These are phyloP conservation scores for Gephyroberyx darwinii DNA, from an alignment of 2,797 vertebrate species.

Conservation along the genomic window DNA sequence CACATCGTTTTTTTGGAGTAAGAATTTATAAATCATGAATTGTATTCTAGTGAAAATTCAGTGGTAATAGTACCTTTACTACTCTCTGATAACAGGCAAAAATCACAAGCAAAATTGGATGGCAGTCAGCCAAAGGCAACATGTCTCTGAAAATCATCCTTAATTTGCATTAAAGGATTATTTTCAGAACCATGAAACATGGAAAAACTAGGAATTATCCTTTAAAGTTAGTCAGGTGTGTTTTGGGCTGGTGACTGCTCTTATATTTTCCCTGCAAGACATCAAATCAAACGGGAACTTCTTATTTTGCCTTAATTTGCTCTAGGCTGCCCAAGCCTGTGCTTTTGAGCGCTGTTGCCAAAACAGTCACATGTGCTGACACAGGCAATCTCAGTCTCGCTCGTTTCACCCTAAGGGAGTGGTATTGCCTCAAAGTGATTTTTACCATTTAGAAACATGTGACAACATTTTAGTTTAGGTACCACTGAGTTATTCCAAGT, in stretches of 20 bases:
- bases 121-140: background rate
- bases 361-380: slow-evolving; percentile 76
- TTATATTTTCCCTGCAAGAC: slow-evolving; percentile 37
- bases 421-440: slow-evolving; percentile 46
- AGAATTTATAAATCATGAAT: slow-evolving; percentile 58
- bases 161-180: too few species aligned
- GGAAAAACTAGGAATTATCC: slow-evolving; percentile 30
- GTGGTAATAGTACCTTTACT: background rate
- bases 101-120: too few species aligned
- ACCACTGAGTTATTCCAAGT: slow-evolving; percentile 20
- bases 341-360: slow-evolving; percentile 73
- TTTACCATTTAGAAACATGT: slow-evolving; percentile 4
- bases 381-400: slow-evolving; percentile 41
- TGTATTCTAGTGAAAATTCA: slow-evolving; percentile 13
- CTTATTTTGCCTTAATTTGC: slow-evolving; percentile 34
- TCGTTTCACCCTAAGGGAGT: slow-evolving; percentile 44
- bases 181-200: too few species aligned
- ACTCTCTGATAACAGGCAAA: too few species aligned
- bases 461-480: slow-evolving; percentile 9
- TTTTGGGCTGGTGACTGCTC: background rate
- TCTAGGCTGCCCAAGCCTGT: slow-evolving; percentile 26
- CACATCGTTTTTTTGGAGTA: slow-evolving; percentile 47
- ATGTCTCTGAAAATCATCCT: background rate
- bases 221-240: slow-evolving; percentile 21
- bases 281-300: slow-evolving; percentile 19